Base-by-base conservation (phyloP, 2,888 invertebrate species). In the Timandra comae region DNA sequence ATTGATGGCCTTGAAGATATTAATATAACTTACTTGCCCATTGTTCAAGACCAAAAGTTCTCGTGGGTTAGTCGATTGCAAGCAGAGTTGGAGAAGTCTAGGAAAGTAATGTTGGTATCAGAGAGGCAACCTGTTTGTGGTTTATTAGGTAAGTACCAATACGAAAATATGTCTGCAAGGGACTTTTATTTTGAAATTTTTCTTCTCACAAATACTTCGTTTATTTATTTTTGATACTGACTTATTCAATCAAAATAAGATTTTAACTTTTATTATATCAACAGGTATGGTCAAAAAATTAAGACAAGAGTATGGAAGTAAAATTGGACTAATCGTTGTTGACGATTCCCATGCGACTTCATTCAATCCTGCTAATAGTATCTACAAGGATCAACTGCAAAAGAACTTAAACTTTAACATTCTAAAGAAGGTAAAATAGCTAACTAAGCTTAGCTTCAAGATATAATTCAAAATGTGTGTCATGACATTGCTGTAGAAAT, bases 241-340 rank as follows among this genome's bases (percentile, higher is more conserved):
- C n/a, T n/a, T n/a, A n/a, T n/a, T n/a, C n/a, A n/a, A n/a, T n/a
- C n/a, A n/a, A n/a, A n/a, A n/a, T n/a, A n/a, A n/a, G n/a, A n/a
- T n/a, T n/a, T n/a, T n/a, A n/a, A n/a, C n/a, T n/a, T n/a, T n/a
- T n/a, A n/a, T n/a, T n/a, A n/a, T n/a, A n/a, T n/a, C n/a, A n/a
- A 8, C 35, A 73, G 95, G 95, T 24, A 74, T 94, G 33, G 87
- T 91, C 1, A 92, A 91, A 49, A 93, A 92, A 60, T 59, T 94
- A 7, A 79, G 87, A 42, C 87, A 84, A 52, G 90, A 92, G 56
- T 85, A 88, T 28, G 69, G 70, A 1, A 65, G 75, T 7, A 70
- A 74, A 3, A 63, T 82, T 12, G 68, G 80, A 11, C 70, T 84
- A 7, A 49, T 90, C 1, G 74, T 88, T 9, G 76, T 89, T n/a